A percentile compares a stretch with the other conserved stretches of the same genome.
Evolutionary conservation across 2,113 vertebrate species (phyloP).

Genomic region (Haliaeetus leucogaster): DNA sequence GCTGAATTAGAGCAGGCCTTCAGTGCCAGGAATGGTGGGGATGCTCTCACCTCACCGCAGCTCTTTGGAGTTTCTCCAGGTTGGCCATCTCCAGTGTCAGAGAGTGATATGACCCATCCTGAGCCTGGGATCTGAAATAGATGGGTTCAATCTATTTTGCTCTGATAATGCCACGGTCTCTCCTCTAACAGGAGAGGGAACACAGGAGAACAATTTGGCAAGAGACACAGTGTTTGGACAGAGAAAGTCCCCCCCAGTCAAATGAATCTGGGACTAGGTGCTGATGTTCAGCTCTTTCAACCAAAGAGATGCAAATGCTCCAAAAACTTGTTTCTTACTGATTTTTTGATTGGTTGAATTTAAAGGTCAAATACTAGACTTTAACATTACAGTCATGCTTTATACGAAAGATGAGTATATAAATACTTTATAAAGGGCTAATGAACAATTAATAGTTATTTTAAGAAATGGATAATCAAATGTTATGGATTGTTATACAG

Average conservation of each 20-base stretch:
- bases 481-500: neutral
- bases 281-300: neutral
- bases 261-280: neutral
- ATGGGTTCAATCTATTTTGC: neutral
- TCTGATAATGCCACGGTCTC: neutral
- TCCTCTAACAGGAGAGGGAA: neutral
- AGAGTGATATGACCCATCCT: neutral
- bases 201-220: neutral
- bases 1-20: neutral
- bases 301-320: neutral
- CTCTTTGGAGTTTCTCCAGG: neutral
- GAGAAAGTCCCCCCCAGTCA: neutral
- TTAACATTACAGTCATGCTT: neutral
- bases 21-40: neutral
- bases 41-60: neutral
- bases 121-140: neutral
- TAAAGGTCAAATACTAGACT: neutral
- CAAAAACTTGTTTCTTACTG: neutral
- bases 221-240: neutral
- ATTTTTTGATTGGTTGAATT: neutral
- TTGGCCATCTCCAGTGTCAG: neutral
- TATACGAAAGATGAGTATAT: neutral
- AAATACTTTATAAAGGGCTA: constrained; percentile 13
- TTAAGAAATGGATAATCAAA: neutral
- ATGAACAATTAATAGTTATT: constrained; percentile 14